phyloP scores from a whole-genome alignment of 2,797 vertebrate species.

The Kryptolebias ocellatus region DNA sequence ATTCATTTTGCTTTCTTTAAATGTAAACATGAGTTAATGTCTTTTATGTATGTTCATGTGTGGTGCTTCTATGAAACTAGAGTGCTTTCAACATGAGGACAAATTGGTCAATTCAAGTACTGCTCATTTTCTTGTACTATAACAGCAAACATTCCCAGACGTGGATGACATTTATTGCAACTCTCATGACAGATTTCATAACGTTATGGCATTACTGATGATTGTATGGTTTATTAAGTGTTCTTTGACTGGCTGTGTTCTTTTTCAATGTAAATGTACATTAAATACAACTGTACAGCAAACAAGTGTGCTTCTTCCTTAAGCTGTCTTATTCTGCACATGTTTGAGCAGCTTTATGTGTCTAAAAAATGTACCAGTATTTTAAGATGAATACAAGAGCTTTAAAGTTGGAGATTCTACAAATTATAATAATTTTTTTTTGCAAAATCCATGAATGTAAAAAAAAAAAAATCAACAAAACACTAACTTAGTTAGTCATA shows the following conservation, averaged over 20 bases:
- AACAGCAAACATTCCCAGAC: conserved; percentile 49
- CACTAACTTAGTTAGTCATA: no score
- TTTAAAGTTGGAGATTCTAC: no score
- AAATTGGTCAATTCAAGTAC: conserved; percentile 67
- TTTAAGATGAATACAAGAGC: no score
- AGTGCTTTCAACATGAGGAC: conserved; percentile 43
- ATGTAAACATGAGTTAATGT: conserved; percentile 62
- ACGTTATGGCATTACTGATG: conserved; percentile 17
- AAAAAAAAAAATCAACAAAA: neutral
- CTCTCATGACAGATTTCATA: conserved; percentile 17
- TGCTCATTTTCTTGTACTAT: conserved; percentile 46
- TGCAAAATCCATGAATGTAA: neutral
- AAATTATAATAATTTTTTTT: neutral
- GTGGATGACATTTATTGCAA: conserved; percentile 50
- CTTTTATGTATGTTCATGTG: conserved; percentile 57
- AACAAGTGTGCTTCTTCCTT: neutral
- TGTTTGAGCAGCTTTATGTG: no score
- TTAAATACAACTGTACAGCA: conserved; percentile 15
- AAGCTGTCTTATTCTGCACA: no score
- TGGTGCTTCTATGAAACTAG: conserved; percentile 20
- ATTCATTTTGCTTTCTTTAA: conserved; percentile 33
- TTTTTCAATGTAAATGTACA: conserved; percentile 12
- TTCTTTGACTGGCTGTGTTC: conserved; percentile 13
- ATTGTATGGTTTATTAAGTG: conserved; percentile 29
- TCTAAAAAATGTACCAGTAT: no score